Percentiles rank a stretch among this genome's conserved stretches.
Conservation (phyloP, 92 coral and sea anemone genomes). For the Isaurus tuberculatus region DNA sequence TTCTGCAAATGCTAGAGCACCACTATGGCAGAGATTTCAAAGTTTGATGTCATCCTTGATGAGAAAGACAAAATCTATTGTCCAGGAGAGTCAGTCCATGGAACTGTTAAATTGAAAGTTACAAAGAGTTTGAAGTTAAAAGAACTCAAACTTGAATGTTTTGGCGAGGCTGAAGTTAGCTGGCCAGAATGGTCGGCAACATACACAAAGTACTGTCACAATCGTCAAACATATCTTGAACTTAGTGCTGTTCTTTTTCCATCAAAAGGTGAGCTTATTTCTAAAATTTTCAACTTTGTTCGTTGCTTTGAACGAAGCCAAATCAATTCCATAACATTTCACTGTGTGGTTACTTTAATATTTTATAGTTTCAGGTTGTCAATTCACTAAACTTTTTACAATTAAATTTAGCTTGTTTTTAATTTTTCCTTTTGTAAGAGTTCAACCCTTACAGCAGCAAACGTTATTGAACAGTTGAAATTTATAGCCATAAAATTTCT, state of each 20-base stretch:
- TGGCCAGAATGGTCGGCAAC: slow-evolving; percentile 80
- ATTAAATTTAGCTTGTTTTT: background rate
- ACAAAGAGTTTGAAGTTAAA: slow-evolving; percentile 53
- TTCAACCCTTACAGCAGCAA: background rate
- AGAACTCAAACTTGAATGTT: slow-evolving; percentile 68
- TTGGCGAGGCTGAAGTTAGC: slow-evolving; percentile 76
- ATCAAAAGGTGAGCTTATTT: slow-evolving; percentile 60
- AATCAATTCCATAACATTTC: background rate
- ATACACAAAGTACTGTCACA: slow-evolving; percentile 68
- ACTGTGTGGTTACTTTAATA: background rate
- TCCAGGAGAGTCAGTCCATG: slow-evolving; percentile 74
- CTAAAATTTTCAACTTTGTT: no score
- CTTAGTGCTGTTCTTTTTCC: slow-evolving; percentile 56
- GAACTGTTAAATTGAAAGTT: slow-evolving; percentile 56
- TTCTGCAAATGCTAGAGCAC: background rate
- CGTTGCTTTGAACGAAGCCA: background rate
- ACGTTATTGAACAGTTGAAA: background rate
- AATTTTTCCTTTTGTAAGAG: background rate
- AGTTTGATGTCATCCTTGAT: slow-evolving; percentile 63
- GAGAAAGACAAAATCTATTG: slow-evolving; percentile 56
- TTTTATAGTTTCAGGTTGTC: background rate
- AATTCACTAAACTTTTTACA: background rate
- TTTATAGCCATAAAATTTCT: no score
- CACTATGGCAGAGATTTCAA: slow-evolving; percentile 20
- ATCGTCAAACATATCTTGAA: slow-evolving; percentile 60